Conservation (phyloP, 1,140 invertebrate species). For the Tetramorium simillimum region DNA sequence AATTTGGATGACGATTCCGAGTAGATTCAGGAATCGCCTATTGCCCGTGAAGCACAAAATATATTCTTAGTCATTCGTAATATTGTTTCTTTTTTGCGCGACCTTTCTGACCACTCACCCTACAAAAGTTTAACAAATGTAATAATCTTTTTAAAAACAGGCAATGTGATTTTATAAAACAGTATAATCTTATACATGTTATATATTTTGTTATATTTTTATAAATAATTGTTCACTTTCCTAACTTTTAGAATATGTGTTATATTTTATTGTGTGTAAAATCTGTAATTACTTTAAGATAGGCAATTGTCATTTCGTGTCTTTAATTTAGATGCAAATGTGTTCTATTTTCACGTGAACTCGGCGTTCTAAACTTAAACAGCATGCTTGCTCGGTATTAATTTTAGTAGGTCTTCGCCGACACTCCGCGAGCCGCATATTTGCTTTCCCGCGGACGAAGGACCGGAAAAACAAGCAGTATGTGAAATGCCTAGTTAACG, state of each 20-base stretch:
- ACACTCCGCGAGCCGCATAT: slow-evolving; percentile 39
- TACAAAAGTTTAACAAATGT: not conserved
- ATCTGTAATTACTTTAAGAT: not conserved
- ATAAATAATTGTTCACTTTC: not conserved
- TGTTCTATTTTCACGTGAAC: slow-evolving; percentile 84
- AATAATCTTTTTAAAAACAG: not conserved
- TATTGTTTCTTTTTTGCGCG: too few species aligned
- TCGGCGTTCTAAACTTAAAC: slow-evolving; percentile 80
- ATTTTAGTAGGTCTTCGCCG: slow-evolving; percentile 75
- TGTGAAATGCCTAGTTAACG: slow-evolving; percentile 34
- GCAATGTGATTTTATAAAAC: not conserved
- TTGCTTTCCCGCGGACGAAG: slow-evolving; percentile 31
- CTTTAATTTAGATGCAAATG: slow-evolving; percentile 66
- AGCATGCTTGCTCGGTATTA: slow-evolving; percentile 76
- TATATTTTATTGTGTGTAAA: not conserved
- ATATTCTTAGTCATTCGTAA: too few species aligned
- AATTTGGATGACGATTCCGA: too few species aligned
- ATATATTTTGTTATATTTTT: not conserved
- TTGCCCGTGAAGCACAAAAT: too few species aligned
- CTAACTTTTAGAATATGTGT: not conserved
- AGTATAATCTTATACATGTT: not conserved
- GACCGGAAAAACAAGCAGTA: slow-evolving; percentile 50
- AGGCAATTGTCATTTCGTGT: not conserved
- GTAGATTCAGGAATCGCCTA: too few species aligned
- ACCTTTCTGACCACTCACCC: too few species aligned